A percentile compares a stretch with the other conserved stretches of the same genome.
Conservation (phyloP, 2,797 vertebrate genomes). For the Dendrocincla fuliginosa region DNA sequence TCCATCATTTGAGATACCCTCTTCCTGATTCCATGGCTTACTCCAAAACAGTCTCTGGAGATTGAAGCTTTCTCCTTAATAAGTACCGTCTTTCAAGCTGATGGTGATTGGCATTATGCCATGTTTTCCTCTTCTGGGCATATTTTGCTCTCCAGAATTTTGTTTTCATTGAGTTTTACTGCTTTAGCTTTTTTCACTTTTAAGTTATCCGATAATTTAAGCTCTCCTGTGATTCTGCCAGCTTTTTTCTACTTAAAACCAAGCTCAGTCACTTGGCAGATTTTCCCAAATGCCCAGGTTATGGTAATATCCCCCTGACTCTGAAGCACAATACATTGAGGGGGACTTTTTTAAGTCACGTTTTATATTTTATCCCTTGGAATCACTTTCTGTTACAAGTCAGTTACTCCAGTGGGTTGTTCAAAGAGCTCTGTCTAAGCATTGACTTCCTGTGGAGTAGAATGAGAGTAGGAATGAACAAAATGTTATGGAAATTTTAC, state of each 20-base stretch:
- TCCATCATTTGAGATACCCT: background rate
- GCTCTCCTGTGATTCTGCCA: constrained; percentile 32
- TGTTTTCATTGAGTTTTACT: constrained; percentile 67
- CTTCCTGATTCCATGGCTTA: background rate
- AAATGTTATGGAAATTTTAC: background rate
- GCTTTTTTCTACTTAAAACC: constrained; percentile 32
- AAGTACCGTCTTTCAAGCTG: constrained; percentile 26
- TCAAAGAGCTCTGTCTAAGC: background rate
- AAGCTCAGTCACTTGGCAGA: background rate
- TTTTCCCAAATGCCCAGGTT: constrained; percentile 8
- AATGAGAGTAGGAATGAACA: background rate
- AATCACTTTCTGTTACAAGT: background rate
- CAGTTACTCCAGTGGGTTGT: background rate
- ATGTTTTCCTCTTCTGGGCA: constrained; percentile 3
- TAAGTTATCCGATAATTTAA: constrained; percentile 51
- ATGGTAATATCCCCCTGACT: constrained; percentile 34
- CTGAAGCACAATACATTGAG: background rate
- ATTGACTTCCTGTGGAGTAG: background rate
- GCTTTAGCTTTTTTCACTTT: constrained; percentile 51
- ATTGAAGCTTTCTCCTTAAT: constrained; percentile 23
- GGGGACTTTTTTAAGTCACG: background rate
- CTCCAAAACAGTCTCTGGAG: constrained; percentile 10
- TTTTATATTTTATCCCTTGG: background rate
- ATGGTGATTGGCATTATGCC: constrained; percentile 22
- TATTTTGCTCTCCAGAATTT: constrained; percentile 42